Evolutionary conservation across 2,888 invertebrate species (phyloP), one percentile per base, ranked within the genome.

Genomic region (Agrotis exclamationis): DNA sequence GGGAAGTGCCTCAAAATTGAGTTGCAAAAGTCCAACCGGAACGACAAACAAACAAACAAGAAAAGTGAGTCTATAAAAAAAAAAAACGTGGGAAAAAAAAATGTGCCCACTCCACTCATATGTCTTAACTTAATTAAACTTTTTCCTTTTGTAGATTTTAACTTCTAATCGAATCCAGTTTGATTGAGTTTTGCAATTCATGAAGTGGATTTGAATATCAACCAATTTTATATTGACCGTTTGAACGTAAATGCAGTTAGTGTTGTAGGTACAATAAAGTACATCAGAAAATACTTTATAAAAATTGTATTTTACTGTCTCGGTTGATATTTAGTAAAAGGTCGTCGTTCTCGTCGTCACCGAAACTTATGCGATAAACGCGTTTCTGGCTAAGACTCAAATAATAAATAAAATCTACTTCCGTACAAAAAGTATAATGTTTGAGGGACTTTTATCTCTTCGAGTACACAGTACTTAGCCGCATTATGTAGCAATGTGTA

Each of bases 151-250:
- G 59, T 83, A 67, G 71, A 72, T 70, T 82, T 79, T 79, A 81
- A 74, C 79, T 83, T 82, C 63, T 76, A 86, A 85, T 85, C 81
- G 73, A 81, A 85, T 87, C 70, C 78, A 73, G 70, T 79, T 83
- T 81, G 81, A 87, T 86, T 87, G 84, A 83, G 75, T 70, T 86
- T 87, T 81, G 79, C 76, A 82, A 85, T 87, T 85, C 72, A 79
- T 82, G 65, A 79, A 76, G 45, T 79, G 71, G 70, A 85, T 76
- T 85, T 84, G 70, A 82, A 83, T 83, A 66, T 84, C 63, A 74
- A 76, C 63, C 72, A 69, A 79, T 83, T 84, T 80, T 72, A 75
- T 79, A 74, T 77, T 59, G 66, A 53, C 45, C 24, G 48, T 74
- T 76, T 62, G 28, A 28, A 60, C 13, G 48, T 56, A 48, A 82